phyloP scores from a whole-genome alignment of 1,140 invertebrate genomes.

The Drosophila equinoxialis region DNA sequence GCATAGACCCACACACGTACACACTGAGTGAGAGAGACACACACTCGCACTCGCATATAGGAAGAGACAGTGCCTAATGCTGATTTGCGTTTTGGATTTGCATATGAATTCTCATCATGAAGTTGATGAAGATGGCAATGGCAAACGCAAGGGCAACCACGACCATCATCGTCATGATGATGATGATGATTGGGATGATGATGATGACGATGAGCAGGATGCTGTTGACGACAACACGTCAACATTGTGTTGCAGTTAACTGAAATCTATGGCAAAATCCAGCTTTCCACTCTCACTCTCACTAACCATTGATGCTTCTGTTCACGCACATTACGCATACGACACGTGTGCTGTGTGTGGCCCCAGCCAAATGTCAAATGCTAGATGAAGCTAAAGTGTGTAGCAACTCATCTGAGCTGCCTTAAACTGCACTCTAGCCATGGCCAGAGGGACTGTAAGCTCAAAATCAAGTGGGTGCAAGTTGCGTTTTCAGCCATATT shows the following conservation, averaged over 20 bases:
- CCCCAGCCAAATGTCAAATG: constrained; percentile 31
- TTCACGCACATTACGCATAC: constrained; percentile 51
- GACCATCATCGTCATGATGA: constrained; percentile 15
- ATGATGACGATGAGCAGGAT: constrained; percentile 12
- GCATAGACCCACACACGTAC: background rate
- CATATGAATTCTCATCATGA: constrained; percentile 77
- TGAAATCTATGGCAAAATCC: constrained; percentile 63
- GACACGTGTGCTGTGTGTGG: constrained; percentile 43
- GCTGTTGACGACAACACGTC: constrained; percentile 56
- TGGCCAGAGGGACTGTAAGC: background rate
- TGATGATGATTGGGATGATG: constrained; percentile 23
- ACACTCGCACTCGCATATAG: constrained; percentile 1
- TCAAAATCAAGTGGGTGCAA: background rate
- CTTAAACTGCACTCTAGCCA: background rate
- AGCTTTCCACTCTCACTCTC: constrained; percentile 16
- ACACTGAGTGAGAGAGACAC: background rate
- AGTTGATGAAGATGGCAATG: constrained; percentile 45
- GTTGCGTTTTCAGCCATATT: background rate
- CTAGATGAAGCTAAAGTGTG: constrained; percentile 13
- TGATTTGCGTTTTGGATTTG: constrained; percentile 69
- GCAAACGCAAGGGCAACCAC: constrained; percentile 10
- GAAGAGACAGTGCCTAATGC: constrained; percentile 50
- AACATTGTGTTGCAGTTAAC: constrained; percentile 58
- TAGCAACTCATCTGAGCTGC: background rate
- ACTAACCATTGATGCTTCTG: background rate